Base-by-base conservation (phyloP, 2,888 invertebrate genomes). In the Steinernema hermaphroditum region DNA sequence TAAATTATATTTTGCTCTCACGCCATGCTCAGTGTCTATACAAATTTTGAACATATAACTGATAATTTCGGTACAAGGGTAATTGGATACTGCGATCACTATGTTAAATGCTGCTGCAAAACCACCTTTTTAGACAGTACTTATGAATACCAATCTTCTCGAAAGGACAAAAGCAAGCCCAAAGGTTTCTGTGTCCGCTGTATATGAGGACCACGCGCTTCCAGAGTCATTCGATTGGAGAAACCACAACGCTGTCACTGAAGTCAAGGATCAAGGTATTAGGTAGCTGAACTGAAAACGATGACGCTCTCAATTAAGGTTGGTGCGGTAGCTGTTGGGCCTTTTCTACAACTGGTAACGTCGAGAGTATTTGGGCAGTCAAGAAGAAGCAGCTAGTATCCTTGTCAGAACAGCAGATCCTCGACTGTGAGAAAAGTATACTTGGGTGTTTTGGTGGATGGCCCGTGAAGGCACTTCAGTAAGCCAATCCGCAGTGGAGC, bases 181-280 rank as follows among this genome's bases (percentile, higher is more conserved):
- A 1, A 19, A 22, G 54, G 2, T 4, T 2, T 14, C 4, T 22
- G 14, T 54, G 19, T 54, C 4, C 24, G 54, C 19, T 2, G 24
- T 4, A 6, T 6, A 24, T 6, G 6, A 19, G 24, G 14, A 54
- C 4, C 12, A 54, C 27, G 24, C 54, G 22, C 54, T 54, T 2
- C 54, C 54, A 6, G 27, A 54, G 2, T 54, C 54, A 22, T 54
- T 54, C 22, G 54, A 54, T 27, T 54, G 54, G 54, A 54, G 54
- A 54, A 27, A 54, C 6, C 54, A 54, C 27, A 54, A 54, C 2
- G 54, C 54, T 2, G 54, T 54, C 22, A 54, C 54, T 6, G 54
- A 54, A 54, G 54, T 54, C 6, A 54, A 54, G 24, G 54, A 54
- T 24, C 54, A 54, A 54, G 54, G 54, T 54, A 22, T 2, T 41